Evolutionary conservation across 1,140 invertebrate species (phyloP).

Genomic region (Saxidomus purpurata): DNA sequence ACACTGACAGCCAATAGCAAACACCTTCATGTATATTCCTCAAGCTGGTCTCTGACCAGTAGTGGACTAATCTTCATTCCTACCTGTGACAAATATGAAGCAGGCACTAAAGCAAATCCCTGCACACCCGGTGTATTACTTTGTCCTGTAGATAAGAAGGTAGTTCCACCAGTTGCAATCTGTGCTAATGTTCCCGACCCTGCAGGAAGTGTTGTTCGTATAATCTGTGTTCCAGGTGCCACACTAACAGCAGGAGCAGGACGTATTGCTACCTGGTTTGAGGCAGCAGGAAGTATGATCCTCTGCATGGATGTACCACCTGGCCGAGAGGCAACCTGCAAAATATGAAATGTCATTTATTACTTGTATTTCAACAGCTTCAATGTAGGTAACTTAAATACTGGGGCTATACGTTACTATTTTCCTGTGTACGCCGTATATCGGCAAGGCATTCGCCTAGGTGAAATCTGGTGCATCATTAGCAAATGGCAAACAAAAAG

Average conservation of each 20-base stretch:
- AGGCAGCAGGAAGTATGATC: conserved; percentile 82
- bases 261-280: conserved; percentile 74
- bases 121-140: conserved; percentile 81
- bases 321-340: conserved; percentile 42
- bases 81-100: conserved; percentile 89
- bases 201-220: conserved; percentile 52
- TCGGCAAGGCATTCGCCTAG: too few species aligned
- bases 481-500: too few species aligned
- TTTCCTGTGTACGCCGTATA: too few species aligned
- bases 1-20: too few species aligned
- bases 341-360: background rate
- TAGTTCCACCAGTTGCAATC: conserved; percentile 70
- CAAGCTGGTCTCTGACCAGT: too few species aligned
- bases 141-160: conserved; percentile 87
- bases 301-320: conserved; percentile 75
- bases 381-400: too few species aligned
- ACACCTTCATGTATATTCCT: too few species aligned
- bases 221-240: conserved; percentile 76
- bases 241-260: conserved; percentile 69
- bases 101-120: conserved; percentile 89
- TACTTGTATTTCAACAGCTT: too few species aligned
- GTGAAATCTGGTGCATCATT: too few species aligned
- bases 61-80: too few species aligned
- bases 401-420: too few species aligned
- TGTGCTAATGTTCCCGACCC: conserved; percentile 33